Evolutionary conservation across 2,797 vertebrate genomes (phyloP).

Genomic region (Mus caroli): DNA sequence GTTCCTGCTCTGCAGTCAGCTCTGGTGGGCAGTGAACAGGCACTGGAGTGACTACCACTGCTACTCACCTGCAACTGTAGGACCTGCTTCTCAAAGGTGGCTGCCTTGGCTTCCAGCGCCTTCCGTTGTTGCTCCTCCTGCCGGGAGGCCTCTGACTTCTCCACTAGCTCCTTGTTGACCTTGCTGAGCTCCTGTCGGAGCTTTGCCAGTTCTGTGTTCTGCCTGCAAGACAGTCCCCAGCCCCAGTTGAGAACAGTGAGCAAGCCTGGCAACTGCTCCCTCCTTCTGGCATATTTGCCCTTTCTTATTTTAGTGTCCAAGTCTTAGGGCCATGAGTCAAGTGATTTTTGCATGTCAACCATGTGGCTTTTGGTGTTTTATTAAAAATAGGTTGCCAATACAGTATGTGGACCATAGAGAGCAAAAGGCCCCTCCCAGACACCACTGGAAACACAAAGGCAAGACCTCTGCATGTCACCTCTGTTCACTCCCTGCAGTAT

Average conservation of each 20-base stretch:
- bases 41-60: accelerated
- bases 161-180: conserved; percentile 94
- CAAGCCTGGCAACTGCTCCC: neutral
- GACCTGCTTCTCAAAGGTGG: conserved; percentile 92
- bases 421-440: neutral
- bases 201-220: conserved; percentile 97
- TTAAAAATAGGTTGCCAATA: neutral
- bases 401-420: accelerated
- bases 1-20: neutral
- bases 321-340: neutral
- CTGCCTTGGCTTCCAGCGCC: conserved; percentile 92
- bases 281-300: neutral
- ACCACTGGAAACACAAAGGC: neutral
- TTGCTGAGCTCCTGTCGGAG: conserved; percentile 95
- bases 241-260: neutral
- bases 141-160: conserved; percentile 92
- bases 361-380: neutral
- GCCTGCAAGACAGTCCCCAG: conserved; percentile 88
- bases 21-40: accelerated
- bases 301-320: neutral
- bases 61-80: conserved; percentile 92
- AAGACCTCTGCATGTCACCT: neutral
- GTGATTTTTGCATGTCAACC: neutral
- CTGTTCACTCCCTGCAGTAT: neutral
- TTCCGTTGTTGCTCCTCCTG: conserved; percentile 94